Evolutionary conservation across 2,888 invertebrate genomes (phyloP).

Genomic region (Leptarthrus brevirostris): DNA sequence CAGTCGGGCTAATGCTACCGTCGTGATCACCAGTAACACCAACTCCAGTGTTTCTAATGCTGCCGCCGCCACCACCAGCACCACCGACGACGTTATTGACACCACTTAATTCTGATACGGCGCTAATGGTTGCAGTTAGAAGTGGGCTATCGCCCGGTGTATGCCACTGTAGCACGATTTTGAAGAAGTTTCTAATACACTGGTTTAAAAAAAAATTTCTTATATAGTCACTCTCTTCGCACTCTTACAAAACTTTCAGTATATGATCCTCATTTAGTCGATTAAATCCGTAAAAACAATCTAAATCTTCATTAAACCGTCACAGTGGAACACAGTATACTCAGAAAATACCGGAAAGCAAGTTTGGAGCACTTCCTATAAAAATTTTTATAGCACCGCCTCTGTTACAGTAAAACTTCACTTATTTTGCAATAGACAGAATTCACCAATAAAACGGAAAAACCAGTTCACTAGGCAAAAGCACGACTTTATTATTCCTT

Average conservation of each 20-base stretch:
- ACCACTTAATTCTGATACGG: slow-evolving; percentile 53
- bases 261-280: too few relatives aligned
- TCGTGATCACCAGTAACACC: slow-evolving; percentile 65
- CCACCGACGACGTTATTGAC: slow-evolving; percentile 10
- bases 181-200: slow-evolving; percentile 52
- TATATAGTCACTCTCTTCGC: too few relatives aligned
- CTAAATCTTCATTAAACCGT: too few relatives aligned
- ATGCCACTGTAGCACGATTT: slow-evolving; percentile 57
- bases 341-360: too few relatives aligned
- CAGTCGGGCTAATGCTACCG: slow-evolving; percentile 63
- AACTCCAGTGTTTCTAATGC: slow-evolving; percentile 58
- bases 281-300: too few relatives aligned
- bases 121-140: slow-evolving; percentile 52
- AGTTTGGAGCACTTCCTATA: too few relatives aligned
- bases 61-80: slow-evolving; percentile 59
- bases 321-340: too few relatives aligned
- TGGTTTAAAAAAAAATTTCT: neutral
- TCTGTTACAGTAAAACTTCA: too few relatives aligned
- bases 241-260: too few relatives aligned
- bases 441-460: too few relatives aligned
- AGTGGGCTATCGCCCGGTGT: slow-evolving; percentile 56
- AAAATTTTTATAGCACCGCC: too few relatives aligned
- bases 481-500: neutral
- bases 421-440: too few relatives aligned
- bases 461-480: neutral